Conservation (phyloP, 2,113 vertebrate genomes). For the Phaethornis superciliosus region DNA sequence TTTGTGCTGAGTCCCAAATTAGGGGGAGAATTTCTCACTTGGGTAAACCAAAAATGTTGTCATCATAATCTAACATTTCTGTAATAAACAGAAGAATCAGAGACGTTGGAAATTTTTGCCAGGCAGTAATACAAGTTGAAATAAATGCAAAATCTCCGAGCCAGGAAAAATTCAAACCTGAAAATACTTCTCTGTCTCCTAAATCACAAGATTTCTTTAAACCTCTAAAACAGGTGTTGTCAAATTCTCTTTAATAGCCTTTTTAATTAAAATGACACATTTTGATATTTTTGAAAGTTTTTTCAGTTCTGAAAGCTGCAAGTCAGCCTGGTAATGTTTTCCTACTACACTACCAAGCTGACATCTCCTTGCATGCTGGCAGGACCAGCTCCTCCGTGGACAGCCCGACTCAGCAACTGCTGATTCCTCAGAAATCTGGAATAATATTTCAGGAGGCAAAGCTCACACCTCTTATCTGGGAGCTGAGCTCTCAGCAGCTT, state of each 20-base stretch:
- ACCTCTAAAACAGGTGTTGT: not conserved
- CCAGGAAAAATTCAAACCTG: not conserved
- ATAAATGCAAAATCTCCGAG: not conserved
- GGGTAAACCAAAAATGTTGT: not conserved
- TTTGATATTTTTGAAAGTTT: not conserved
- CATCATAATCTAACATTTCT: not conserved
- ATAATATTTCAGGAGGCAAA: not conserved
- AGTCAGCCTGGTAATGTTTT: not conserved
- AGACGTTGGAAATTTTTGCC: not conserved
- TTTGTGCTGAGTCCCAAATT: not conserved
- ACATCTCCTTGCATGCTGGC: not conserved
- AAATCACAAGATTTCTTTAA: not conserved
- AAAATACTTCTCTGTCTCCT: not conserved
- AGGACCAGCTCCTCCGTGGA: not conserved
- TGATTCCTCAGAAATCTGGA: not conserved
- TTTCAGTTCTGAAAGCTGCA: not conserved
- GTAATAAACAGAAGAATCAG: not conserved
- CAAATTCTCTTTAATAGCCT: not conserved
- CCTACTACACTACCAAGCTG: not conserved
- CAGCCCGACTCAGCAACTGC: accelerated
- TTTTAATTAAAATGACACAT: not conserved
- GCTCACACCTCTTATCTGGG: not conserved
- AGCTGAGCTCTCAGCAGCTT: not conserved
- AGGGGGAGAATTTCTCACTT: not conserved
- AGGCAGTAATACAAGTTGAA: not conserved